phyloP scores from a whole-genome alignment of 1,140 invertebrate genomes.

The Tyrophagus putrescentiae region DNA sequence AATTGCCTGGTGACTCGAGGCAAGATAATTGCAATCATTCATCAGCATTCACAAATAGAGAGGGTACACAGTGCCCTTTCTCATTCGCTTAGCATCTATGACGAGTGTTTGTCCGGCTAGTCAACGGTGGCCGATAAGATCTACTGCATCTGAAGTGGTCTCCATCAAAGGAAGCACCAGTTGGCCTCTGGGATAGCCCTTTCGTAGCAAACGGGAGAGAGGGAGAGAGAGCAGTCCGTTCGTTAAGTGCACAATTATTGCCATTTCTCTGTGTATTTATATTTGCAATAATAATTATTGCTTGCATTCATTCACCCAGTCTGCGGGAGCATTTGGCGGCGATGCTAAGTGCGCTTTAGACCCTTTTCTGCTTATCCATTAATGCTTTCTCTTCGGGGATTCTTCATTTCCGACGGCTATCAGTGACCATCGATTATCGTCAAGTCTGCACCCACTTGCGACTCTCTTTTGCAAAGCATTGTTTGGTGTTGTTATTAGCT shows the following conservation, averaged over 20 bases:
- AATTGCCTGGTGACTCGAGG: too few species aligned
- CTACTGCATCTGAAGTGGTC: too few species aligned
- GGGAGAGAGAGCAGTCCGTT: not conserved
- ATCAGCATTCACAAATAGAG: too few species aligned
- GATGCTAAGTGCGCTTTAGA: not conserved
- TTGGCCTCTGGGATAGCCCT: too few species aligned
- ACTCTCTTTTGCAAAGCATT: not conserved
- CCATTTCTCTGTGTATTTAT: not conserved
- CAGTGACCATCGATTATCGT: conserved; percentile 12
- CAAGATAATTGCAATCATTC: too few species aligned
- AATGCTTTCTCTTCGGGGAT: not conserved
- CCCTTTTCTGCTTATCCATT: not conserved
- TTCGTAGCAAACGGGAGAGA: too few species aligned
- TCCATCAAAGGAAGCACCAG: too few species aligned
- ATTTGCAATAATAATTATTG: conserved; percentile 15
- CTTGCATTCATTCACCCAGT: not conserved
- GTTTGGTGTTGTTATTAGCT: not conserved
- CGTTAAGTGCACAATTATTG: conserved; percentile 5
- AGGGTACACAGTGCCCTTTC: too few species aligned
- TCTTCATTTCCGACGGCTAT: conserved; percentile 11
- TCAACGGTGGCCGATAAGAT: too few species aligned
- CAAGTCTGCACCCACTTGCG: not conserved
- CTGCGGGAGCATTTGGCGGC: too few species aligned
- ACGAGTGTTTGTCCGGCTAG: too few species aligned
- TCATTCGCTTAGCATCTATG: too few species aligned